A percentile compares a stretch with the other conserved stretches of the same genome.
Evolutionary conservation across 1,140 invertebrate species (phyloP).

Genomic region (Drosophila leontia): DNA sequence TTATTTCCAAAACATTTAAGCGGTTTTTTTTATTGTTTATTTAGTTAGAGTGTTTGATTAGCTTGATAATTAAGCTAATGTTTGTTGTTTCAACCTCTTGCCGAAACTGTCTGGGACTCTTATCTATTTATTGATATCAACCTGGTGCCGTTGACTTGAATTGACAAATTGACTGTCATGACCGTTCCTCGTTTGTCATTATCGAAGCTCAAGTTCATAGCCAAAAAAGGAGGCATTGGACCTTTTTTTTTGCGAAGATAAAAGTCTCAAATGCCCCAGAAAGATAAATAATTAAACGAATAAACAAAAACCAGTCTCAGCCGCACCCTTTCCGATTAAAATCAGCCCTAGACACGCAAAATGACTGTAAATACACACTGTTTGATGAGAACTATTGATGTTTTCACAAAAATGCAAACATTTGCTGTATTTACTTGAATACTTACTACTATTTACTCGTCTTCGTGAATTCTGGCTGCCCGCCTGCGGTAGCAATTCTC

Average conservation of each 20-base stretch:
- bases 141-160: constrained; percentile 31
- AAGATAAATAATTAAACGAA: constrained; percentile 24
- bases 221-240: not conserved
- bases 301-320: constrained; percentile 9
- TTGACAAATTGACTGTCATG: constrained; percentile 52
- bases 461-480: constrained; percentile 12
- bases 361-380: constrained; percentile 18
- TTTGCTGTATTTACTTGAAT: constrained; percentile 45
- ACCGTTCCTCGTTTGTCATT: constrained; percentile 42
- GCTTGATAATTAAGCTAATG: not conserved
- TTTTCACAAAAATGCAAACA: constrained; percentile 56
- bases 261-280: constrained; percentile 14
- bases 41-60: not conserved
- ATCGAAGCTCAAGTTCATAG: constrained; percentile 19
- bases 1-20: not conserved
- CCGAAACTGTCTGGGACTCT: constrained; percentile 10
- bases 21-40: not conserved
- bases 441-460: constrained; percentile 42
- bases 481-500: constrained; percentile 26
- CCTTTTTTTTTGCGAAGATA: constrained; percentile 1
- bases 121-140: constrained; percentile 41
- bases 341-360: constrained; percentile 51
- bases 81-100: constrained; percentile 8
- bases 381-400: constrained; percentile 24
- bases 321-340: constrained; percentile 12